These are phyloP conservation scores for Penelope pileata DNA, from an alignment of 2,113 vertebrate species.

Conservation along the genomic window DNA sequence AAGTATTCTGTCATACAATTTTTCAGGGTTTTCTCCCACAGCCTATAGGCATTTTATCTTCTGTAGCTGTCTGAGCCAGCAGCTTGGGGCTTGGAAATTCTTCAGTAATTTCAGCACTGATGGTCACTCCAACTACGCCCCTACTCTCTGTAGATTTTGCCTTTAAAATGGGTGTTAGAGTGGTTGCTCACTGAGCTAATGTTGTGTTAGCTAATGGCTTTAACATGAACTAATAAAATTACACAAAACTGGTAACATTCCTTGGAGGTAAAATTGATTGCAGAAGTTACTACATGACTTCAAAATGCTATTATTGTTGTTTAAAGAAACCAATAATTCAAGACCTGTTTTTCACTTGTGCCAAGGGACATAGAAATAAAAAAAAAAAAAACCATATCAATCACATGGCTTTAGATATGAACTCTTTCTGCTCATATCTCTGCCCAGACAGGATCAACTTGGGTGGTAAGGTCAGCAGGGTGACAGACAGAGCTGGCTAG, in stretches of 20 bases:
- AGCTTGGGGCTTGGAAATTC: background rate
- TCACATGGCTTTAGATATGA: background rate
- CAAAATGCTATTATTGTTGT: background rate
- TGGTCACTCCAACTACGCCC: background rate
- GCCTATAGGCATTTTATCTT: background rate
- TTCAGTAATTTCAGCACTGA: background rate
- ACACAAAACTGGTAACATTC: slow-evolving; percentile 5
- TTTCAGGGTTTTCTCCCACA: background rate
- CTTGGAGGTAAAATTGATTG: slow-evolving; percentile 19
- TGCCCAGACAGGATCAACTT: slow-evolving; percentile 36
- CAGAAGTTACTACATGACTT: slow-evolving; percentile 21
- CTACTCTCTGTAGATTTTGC: background rate
- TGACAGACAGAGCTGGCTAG: slow-evolving; percentile 24
- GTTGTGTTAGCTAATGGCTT: slow-evolving; percentile 16
- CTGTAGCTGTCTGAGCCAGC: background rate
- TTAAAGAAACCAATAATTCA: slow-evolving; percentile 33
- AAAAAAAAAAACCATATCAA: slow-evolving; percentile 7
- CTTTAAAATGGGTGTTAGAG: background rate
- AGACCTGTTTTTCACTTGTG: background rate
- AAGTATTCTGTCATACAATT: background rate
- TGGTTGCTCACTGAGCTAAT: slow-evolving; percentile 4
- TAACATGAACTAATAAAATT: slow-evolving; percentile 38
- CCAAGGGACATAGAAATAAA: background rate
- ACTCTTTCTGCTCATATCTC: background rate
- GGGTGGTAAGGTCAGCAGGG: slow-evolving; percentile 64